Evolutionary conservation across 2,888 invertebrate genomes (phyloP).

Genomic region (Clunio marinus): DNA sequence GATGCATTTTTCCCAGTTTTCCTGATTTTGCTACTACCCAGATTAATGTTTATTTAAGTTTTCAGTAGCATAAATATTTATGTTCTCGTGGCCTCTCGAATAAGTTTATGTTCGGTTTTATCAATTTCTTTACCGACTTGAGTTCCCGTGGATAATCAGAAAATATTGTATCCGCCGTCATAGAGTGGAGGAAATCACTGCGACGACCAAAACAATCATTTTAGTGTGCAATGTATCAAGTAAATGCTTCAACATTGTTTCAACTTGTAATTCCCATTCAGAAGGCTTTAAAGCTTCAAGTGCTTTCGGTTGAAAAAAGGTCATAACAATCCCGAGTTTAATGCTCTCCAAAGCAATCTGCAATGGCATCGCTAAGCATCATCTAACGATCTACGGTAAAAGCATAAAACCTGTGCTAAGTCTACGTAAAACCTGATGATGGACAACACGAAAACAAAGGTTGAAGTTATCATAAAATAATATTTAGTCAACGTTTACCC

Average conservation of each 20-base stretch:
- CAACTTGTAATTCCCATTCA: background rate
- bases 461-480: constrained; percentile 6
- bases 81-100: constrained; percentile 2
- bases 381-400: background rate
- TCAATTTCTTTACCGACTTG: background rate
- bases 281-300: constrained; percentile 6
- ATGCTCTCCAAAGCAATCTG: background rate
- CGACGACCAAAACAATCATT: no score
- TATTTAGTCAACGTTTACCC: constrained; percentile 3
- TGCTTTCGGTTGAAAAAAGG: no score
- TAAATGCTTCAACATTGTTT: background rate
- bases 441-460: no score
- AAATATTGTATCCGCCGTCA: no score
- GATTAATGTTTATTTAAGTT: constrained; percentile 7
- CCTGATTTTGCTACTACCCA: no score
- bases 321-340: background rate
- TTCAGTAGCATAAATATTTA: constrained; percentile 7
- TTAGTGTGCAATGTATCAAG: no score
- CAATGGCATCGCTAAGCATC: background rate
- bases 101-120: background rate
- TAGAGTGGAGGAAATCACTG: background rate
- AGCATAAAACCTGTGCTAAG: no score
- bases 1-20: no score
- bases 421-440: no score
- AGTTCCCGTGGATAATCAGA: background rate